Base-by-base conservation (phyloP, 2,797 vertebrate species). In the Prionace glauca region DNA sequence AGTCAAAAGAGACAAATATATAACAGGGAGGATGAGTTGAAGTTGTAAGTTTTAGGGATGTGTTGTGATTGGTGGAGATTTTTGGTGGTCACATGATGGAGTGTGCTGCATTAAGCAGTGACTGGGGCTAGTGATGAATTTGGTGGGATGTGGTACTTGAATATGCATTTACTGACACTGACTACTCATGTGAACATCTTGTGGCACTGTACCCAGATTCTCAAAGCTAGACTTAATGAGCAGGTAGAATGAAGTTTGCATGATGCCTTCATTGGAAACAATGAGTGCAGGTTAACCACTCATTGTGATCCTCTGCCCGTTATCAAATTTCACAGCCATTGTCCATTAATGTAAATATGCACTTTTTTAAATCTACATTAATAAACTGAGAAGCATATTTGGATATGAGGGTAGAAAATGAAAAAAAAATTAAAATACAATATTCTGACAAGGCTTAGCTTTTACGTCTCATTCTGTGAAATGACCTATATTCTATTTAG, bases 401-500 rank as follows among this genome's bases (percentile, higher is more conserved):
- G n/a, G 7, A 92, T 69, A 92, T 69, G 62, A 22, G 41, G 36
- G 41, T 22, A 84, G 41, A 36, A 20, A 41, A 36, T 12, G 56
- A 92, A 69, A 41, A 69, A 67, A 92, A 56, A 5, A 88, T 29
- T 62, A 4, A 62, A 90, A 90, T 62, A 41, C 69, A 92, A 67
- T n/a, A 36, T 67, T 92, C 0, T 41, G 36, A 10, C 90, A 92
- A 56, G 8, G 36, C 69, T 74, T 74, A 29, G 24, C 41, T 74
- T 74, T 72, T 56, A 14, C n/a, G 71, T 77, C 45, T 77, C 45
- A 95, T 50, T 74, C 24, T 95, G 69, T 45, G 45, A 77, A 95
- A 50, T 20, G 71, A 74, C 69, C 56, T 62, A 91, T 62, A 91
- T 60, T 90, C 56, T 32, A 60, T 91, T 91, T 91, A 91, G 88